Evolutionary conservation across 2,797 vertebrate genomes (phyloP).

Genomic region (Simalia tracyae): DNA sequence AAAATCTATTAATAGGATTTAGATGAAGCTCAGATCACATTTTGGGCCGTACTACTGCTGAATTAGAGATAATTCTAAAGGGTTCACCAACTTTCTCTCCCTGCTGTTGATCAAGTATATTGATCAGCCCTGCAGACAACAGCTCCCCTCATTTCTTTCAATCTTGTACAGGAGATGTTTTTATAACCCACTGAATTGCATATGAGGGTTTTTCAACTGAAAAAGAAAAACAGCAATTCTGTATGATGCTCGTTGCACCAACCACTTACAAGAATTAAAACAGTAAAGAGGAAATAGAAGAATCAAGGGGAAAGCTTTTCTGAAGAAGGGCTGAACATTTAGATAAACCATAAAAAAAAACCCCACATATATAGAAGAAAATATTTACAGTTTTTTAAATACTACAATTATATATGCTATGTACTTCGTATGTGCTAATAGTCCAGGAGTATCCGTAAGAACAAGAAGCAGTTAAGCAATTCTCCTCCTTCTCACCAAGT

Average conservation of each 20-base stretch:
- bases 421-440: neutral
- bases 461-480: neutral
- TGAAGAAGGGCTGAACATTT: neutral
- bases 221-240: neutral
- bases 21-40: no score
- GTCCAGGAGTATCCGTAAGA: neutral
- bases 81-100: neutral
- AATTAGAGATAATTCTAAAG: neutral
- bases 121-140: neutral
- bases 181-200: neutral
- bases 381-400: neutral
- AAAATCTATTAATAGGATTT: no score
- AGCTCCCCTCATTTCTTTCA: neutral
- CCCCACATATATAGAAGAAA: neutral
- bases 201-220: neutral
- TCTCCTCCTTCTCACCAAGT: no score
- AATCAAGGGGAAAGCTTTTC: neutral
- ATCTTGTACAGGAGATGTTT: neutral
- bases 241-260: no score
- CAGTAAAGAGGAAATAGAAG: neutral
- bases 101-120: neutral
- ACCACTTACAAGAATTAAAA: neutral
- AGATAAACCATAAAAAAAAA: neutral
- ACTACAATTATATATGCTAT: neutral
- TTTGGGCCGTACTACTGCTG: neutral